phyloP scores from a whole-genome alignment of 2,113 vertebrate species.

The Empidonax alnorum region DNA sequence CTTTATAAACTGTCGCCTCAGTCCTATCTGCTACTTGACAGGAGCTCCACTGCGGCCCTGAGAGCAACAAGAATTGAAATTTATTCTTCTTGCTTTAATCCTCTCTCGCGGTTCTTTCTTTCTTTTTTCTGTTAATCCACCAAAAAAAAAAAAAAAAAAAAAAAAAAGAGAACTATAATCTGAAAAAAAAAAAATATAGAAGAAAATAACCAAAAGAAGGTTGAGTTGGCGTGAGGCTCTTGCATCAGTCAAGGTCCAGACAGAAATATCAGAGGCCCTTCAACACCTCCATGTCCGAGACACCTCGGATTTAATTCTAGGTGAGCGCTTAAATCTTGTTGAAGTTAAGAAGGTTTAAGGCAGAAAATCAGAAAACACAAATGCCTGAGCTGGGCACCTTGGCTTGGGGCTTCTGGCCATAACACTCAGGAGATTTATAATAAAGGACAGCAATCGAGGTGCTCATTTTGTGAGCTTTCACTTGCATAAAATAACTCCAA shows the following conservation, averaged over 20 bases:
- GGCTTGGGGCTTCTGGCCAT: neutral
- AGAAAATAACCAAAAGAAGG: neutral
- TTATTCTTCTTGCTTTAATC: neutral
- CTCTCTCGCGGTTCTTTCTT: rapidly evolving
- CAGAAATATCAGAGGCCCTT: neutral
- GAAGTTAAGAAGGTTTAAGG: neutral
- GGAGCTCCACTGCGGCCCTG: rapidly evolving
- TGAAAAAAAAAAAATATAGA: neutral
- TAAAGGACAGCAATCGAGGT: rapidly evolving
- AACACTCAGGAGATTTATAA: neutral
- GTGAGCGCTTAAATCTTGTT: neutral
- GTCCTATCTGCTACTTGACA: neutral
- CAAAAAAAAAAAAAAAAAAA: no score
- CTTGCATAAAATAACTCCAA: neutral
- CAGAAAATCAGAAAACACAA: neutral
- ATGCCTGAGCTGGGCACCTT: neutral
- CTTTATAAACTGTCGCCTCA: rapidly evolving
- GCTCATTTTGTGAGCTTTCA: neutral
- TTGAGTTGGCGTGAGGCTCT: neutral
- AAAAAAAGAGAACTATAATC: neutral
- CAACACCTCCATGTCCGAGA: neutral
- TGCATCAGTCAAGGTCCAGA: neutral
- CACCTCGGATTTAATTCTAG: neutral
- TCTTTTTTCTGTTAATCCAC: neutral
- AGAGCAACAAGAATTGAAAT: neutral